Base-by-base conservation (phyloP, 2,797 vertebrate genomes). In the Paramormyrops hopkinsi region DNA sequence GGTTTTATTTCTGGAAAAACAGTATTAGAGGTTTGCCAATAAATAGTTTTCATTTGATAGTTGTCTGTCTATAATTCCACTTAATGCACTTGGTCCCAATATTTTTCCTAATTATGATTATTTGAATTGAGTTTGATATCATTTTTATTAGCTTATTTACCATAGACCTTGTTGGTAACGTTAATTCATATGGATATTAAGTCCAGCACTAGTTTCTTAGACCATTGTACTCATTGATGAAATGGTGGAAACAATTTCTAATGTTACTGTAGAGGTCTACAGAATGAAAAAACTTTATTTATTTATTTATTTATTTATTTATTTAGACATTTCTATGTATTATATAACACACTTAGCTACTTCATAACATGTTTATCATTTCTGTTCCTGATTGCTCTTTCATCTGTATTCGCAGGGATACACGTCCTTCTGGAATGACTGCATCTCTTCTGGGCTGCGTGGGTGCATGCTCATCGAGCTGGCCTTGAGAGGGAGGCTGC, bases 371-470 rank as follows among this genome's bases (percentile, higher is more conserved):
- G 65, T 37, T 73, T 73, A 73, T 37, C 12, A 7, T 73, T 37
- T 73, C 41, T 46, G 86, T 46, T 88, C 12, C 86, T 69, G 37
- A 88, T 59, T 22, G 8, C 12, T 2, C 82, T 48, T 29, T n/a
- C 79, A 9, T 85, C 1, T 33, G 8, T 94, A 93, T 92, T 17
- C n/a, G 95, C 92, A 99, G 98, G 98, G 98, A 89, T 99, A 99
- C 94, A 99, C 98, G 44, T 99, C 98, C 0, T 99, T 99, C 94
- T 99, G 98, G 98, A 99, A 99, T 90, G 98, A 99, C 92, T 99
- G 98, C 94, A 99, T 99, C 94, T 99, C 98, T 2, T 99, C 98
- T 7, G 98, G 98, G 2, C 95, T 99, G 84, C 97, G 98, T 51
- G 98, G 98, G 51, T 99, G 98, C 90, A 99, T 99, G 98, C 94